Evolutionary conservation across 2,797 vertebrate species (phyloP).

Genomic region (Peromyscus aztecus): DNA sequence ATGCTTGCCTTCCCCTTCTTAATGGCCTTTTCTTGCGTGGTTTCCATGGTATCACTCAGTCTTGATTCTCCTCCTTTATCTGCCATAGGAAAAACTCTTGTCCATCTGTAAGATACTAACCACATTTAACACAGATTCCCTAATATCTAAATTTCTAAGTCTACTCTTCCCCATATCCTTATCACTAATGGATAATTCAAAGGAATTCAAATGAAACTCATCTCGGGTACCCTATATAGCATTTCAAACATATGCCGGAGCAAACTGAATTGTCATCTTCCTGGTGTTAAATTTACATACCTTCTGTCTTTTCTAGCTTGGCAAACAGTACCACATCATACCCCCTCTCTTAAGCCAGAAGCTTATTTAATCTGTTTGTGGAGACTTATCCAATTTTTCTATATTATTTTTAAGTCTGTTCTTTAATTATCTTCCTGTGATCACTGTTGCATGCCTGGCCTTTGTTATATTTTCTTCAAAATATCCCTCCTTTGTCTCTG

Average conservation of each 20-base stretch:
- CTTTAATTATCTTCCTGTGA: neutral
- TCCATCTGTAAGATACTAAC: conserved; percentile 11
- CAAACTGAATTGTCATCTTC: neutral
- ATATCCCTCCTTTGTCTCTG: neutral
- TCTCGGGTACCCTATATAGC: neutral
- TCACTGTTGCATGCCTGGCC: neutral
- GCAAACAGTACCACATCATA: neutral
- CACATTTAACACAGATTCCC: conserved; percentile 11
- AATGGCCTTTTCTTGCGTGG: neutral
- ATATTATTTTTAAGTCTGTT: conserved; percentile 36
- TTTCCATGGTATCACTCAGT: neutral
- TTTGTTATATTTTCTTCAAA: neutral
- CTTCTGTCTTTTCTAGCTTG: neutral
- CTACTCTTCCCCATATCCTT: neutral
- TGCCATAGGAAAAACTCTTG: neutral
- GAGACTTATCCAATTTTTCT: neutral
- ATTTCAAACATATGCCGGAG: conserved; percentile 14
- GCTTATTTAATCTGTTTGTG: neutral
- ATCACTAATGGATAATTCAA: conserved; percentile 33
- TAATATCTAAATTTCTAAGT: neutral
- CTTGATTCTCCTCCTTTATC: conserved; percentile 8
- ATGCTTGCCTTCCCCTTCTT: neutral
- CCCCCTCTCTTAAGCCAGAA: conserved; percentile 6
- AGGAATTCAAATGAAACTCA: conserved; percentile 25
- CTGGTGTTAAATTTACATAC: neutral